Conservation (phyloP, 2,797 vertebrate genomes). For the Neosilurus mollespiculum region DNA sequence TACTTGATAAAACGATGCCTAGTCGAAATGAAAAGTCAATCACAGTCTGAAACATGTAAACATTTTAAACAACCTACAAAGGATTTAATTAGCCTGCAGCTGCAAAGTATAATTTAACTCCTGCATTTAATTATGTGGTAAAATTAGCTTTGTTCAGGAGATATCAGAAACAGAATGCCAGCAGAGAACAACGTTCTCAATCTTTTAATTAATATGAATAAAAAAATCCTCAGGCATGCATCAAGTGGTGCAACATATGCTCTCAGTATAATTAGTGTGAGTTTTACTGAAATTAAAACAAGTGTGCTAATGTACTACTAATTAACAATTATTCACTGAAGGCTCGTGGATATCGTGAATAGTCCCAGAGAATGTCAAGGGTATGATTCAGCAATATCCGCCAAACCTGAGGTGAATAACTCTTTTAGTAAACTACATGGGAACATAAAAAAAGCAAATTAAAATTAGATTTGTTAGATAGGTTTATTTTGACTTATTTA, state of each 20-base stretch:
- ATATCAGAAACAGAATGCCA: not conserved
- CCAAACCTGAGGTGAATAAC: no score
- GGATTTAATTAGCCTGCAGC: conserved; percentile 1
- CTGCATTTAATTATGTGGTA: conserved; percentile 5
- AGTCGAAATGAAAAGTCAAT: conserved; percentile 21
- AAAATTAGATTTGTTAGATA: no score
- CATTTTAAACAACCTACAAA: conserved; percentile 5
- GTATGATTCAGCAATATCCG: no score
- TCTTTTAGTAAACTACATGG: no score
- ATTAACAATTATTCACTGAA: no score
- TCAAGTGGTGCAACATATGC: not conserved
- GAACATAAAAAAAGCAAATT: no score
- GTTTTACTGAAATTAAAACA: no score
- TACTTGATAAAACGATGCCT: conserved; percentile 30
- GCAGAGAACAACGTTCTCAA: conserved; percentile 14
- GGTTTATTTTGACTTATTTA: no score
- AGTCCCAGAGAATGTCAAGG: no score
- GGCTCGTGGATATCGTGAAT: no score
- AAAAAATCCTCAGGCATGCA: not conserved
- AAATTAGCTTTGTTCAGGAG: conserved; percentile 21
- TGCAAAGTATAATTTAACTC: not conserved
- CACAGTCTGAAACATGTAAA: conserved; percentile 2
- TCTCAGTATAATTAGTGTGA: no score
- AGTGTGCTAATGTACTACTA: no score
- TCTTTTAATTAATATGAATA: not conserved